Conservation (phyloP, 2,888 invertebrate genomes). For the Caenorhabditis sp. region DNA sequence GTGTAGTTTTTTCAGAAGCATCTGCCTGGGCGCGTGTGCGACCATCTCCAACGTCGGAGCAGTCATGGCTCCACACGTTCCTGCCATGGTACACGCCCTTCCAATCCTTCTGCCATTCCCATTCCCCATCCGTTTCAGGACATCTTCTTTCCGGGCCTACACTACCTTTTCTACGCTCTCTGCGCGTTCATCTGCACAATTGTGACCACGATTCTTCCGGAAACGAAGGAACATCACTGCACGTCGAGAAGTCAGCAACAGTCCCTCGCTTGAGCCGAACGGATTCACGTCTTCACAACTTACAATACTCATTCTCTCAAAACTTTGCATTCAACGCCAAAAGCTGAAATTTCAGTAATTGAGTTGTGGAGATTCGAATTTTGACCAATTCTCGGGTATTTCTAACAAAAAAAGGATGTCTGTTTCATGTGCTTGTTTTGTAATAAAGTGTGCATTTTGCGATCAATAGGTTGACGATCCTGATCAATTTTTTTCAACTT, state of each 20-base stretch:
- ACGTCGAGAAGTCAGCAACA: conserved; percentile 48
- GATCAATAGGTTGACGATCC: too few species aligned
- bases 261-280: conserved; percentile 56
- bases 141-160: conserved; percentile 53
- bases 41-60: conserved; percentile 67
- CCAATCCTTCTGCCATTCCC: neutral
- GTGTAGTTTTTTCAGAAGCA: conserved; percentile 37
- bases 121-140: conserved; percentile 23
- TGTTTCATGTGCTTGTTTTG: too few species aligned
- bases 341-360: too few species aligned
- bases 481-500: too few species aligned
- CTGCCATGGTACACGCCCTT: conserved; percentile 51
- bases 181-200: conserved; percentile 52
- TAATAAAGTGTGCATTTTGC: too few species aligned
- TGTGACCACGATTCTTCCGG: conserved; percentile 58
- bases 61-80: conserved; percentile 62
- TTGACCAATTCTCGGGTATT: too few species aligned
- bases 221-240: conserved; percentile 51
- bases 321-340: too few species aligned
- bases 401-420: too few species aligned
- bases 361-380: too few species aligned
- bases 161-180: conserved; percentile 51
- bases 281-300: too few species aligned
- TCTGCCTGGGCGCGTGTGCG: conserved; percentile 68
- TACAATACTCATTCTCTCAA: too few species aligned